Conservation (phyloP, 1,140 invertebrate species). For the Leptopilina boulardi region DNA sequence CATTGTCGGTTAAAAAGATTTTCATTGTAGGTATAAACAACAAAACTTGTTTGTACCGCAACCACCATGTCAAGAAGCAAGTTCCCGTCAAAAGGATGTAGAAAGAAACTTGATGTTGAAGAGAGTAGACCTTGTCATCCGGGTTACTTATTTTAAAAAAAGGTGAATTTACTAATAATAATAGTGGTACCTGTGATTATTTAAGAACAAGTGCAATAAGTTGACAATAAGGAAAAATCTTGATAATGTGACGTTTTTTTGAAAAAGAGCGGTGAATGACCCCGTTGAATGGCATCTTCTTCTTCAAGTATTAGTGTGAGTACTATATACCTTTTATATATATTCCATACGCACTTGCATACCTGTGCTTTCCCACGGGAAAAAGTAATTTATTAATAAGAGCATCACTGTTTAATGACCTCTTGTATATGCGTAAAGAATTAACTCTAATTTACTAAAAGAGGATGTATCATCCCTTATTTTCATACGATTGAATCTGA, state of each 20-base stretch:
- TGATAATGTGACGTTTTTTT: slow-evolving; percentile 40
- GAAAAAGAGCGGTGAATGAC: slow-evolving; percentile 57
- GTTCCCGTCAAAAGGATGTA: no score
- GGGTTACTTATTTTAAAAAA: neutral
- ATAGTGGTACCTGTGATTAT: neutral
- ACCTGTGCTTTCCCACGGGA: slow-evolving; percentile 60
- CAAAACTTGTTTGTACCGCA: no score
- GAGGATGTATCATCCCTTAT: neutral
- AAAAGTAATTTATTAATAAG: slow-evolving; percentile 58
- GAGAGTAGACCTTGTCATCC: slow-evolving; percentile 35
- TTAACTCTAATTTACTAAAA: neutral
- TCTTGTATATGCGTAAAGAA: neutral
- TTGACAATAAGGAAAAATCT: neutral
- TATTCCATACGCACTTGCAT: slow-evolving; percentile 36
- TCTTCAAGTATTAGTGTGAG: slow-evolving; percentile 39
- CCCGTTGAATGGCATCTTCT: slow-evolving; percentile 55
- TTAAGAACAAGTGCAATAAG: slow-evolving; percentile 20
- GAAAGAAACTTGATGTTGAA: neutral
- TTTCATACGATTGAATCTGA: neutral
- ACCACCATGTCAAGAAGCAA: no score
- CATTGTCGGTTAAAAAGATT: no score
- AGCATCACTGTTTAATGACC: neutral
- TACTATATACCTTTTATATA: slow-evolving; percentile 2
- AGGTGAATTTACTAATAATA: neutral
- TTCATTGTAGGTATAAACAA: no score